These are phyloP conservation scores for Hydriomena furcata DNA, from an alignment of 2,888 invertebrate species.

Conservation along the genomic window DNA sequence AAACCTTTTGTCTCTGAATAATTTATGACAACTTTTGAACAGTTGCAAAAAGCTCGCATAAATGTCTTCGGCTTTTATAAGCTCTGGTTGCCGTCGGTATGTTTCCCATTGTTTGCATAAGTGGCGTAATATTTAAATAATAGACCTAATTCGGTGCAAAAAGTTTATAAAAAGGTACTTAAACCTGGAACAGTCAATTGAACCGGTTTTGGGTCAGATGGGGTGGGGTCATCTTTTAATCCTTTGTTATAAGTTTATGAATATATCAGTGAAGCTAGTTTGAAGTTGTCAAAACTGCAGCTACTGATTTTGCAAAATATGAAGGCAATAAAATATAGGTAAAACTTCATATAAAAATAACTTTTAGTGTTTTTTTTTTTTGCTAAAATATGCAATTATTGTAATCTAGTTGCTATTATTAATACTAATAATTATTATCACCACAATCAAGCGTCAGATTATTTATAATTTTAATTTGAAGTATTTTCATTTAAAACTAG, in stretches of 20 bases:
- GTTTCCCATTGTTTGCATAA: slow-evolving; percentile 53
- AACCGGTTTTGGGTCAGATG: slow-evolving; percentile 30
- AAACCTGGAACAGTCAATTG: slow-evolving; percentile 32
- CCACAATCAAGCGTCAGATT: no score
- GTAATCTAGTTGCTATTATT: no score
- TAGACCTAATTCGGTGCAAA: slow-evolving; percentile 42
- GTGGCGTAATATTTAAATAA: slow-evolving; percentile 65
- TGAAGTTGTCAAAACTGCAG: no score
- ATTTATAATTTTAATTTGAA: no score
- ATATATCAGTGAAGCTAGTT: slow-evolving; percentile 4
- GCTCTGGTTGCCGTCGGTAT: slow-evolving; percentile 41
- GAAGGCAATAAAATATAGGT: no score
- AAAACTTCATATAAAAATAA: no score
- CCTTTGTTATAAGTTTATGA: slow-evolving; percentile 14
- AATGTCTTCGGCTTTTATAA: slow-evolving; percentile 14
- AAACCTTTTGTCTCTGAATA: slow-evolving; percentile 25
- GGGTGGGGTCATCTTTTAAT: slow-evolving; percentile 22
- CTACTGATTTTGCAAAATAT: no score
- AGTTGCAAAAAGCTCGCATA: slow-evolving; percentile 9
- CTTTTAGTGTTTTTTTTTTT: no score
- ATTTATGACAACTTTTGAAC: slow-evolving; percentile 23
- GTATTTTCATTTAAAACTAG: no score
- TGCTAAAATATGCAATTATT: no score
- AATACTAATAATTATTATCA: no score
- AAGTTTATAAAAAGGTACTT: slow-evolving; percentile 35